phyloP scores from a whole-genome alignment of 2,888 invertebrate genomes.

The Poecilus cupreus region DNA sequence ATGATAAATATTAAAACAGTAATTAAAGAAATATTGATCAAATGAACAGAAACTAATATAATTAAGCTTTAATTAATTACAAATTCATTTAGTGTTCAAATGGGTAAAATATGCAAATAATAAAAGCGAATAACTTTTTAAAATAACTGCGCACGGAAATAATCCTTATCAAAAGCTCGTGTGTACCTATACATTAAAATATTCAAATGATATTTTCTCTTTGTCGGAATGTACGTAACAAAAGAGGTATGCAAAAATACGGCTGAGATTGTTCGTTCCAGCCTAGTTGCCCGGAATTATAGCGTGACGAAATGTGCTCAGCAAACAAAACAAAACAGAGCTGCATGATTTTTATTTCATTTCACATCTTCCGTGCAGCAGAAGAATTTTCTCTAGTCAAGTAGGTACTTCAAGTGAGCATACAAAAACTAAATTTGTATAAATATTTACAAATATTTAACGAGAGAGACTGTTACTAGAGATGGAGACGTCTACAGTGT shows the following conservation, averaged over 20 bases:
- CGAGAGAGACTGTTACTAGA: constrained; percentile 7
- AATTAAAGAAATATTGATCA: too few relatives aligned
- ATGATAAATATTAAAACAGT: too few relatives aligned
- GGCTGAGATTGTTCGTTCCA: background rate
- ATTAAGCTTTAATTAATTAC: too few relatives aligned
- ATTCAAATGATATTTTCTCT: background rate
- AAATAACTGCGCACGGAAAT: background rate
- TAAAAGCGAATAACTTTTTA: background rate
- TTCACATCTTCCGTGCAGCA: background rate
- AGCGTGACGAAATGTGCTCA: background rate
- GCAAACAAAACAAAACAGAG: background rate
- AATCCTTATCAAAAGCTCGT: background rate
- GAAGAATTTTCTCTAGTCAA: background rate
- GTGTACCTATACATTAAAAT: background rate
- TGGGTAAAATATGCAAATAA: too few relatives aligned
- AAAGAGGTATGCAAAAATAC: background rate
- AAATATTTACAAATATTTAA: constrained; percentile 53
- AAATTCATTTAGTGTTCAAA: too few relatives aligned
- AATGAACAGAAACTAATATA: too few relatives aligned
- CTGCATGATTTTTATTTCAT: background rate
- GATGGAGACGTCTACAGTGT: background rate
- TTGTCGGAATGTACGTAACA: background rate
- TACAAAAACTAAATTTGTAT: background rate
- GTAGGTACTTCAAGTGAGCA: background rate
- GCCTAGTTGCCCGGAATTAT: background rate